Conservation (phyloP, 2,797 vertebrate species). For the Pelodytes ibericus region DNA sequence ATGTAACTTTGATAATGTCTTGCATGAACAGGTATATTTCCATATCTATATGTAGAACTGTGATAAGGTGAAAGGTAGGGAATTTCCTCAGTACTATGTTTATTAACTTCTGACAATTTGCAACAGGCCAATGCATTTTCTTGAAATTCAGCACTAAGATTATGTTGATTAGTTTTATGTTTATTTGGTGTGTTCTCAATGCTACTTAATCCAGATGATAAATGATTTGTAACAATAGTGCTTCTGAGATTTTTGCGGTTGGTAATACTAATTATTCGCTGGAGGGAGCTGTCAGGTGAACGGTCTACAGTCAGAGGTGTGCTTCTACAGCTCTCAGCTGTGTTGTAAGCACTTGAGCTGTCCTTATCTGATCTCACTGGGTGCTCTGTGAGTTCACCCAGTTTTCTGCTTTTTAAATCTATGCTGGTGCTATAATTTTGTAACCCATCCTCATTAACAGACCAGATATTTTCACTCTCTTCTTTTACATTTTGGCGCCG, state of each 20-base stretch:
- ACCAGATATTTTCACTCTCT: conserved; percentile 74
- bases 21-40: conserved; percentile 87
- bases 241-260: conserved; percentile 89
- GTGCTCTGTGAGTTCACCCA: conserved; percentile 83
- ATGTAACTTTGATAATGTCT: conserved; percentile 97
- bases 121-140: conserved; percentile 71
- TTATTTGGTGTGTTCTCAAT: conserved; percentile 68
- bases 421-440: conserved; percentile 72
- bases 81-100: conserved; percentile 69
- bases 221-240: conserved; percentile 65
- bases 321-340: conserved; percentile 93
- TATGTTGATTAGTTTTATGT: conserved; percentile 76
- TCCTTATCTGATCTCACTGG: conserved; percentile 95
- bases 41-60: conserved; percentile 82
- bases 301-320: conserved; percentile 87
- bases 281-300: conserved; percentile 90
- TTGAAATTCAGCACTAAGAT: conserved; percentile 69
- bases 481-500: conserved; percentile 81
- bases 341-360: conserved; percentile 96
- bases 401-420: conserved; percentile 74
- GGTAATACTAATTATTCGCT: conserved; percentile 87
- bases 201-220: conserved; percentile 66
- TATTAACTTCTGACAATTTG: conserved; percentile 70
- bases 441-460: conserved; percentile 76
- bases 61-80: conserved; percentile 91